phyloP scores from a whole-genome alignment of 2,888 invertebrate genomes.

The Diaprepes abbreviatus region DNA sequence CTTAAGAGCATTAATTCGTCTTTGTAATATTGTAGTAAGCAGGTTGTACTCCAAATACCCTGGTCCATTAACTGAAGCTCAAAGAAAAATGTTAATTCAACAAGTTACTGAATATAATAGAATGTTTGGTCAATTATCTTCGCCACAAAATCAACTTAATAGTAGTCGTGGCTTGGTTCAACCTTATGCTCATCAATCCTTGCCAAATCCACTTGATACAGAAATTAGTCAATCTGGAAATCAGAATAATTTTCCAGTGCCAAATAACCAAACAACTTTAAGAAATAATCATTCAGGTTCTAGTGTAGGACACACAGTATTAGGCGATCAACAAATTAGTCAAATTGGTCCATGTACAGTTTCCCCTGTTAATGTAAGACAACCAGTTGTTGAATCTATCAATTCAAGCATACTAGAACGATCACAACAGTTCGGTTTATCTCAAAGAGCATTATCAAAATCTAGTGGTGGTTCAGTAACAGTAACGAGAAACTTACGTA shows the following conservation, averaged over 20 bases:
- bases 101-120: conserved; percentile 13
- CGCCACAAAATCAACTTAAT: not conserved
- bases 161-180: not conserved
- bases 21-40: not conserved
- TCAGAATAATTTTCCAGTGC: not conserved
- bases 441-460: not conserved
- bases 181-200: not conserved
- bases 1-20: conserved; percentile 3
- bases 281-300: not conserved
- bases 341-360: not conserved
- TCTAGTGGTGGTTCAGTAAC: not conserved
- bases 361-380: not conserved
- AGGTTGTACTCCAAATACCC: not conserved
- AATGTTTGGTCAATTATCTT: not conserved
- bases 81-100: not conserved
- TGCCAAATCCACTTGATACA: not conserved
- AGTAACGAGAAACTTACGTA: too few relatives aligned
- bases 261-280: not conserved
- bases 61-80: not conserved
- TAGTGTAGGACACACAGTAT: not conserved
- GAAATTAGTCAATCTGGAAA: not conserved
- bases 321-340: not conserved
- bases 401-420: not conserved
- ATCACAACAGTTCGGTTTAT: not conserved
- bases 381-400: not conserved